phyloP scores from a whole-genome alignment of 2,888 invertebrate genomes.

The Chloromyia formosa region DNA sequence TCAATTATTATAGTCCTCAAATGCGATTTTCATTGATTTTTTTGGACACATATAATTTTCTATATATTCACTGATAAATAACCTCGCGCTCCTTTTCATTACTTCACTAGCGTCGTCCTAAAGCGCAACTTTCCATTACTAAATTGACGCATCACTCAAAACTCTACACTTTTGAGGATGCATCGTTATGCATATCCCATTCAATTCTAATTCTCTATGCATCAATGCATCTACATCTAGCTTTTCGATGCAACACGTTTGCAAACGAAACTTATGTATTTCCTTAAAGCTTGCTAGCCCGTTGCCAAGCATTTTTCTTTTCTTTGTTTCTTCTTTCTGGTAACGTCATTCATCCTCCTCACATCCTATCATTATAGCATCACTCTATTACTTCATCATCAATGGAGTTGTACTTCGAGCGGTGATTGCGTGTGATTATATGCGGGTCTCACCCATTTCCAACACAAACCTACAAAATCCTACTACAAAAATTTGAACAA shows the following conservation, averaged over 20 bases:
- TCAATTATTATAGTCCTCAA: too few relatives aligned
- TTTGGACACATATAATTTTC: too few relatives aligned
- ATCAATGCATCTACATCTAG: background rate
- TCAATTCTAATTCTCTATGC: slow-evolving; percentile 35
- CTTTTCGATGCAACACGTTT: background rate
- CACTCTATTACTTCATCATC: slow-evolving; percentile 34
- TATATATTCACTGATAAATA: background rate
- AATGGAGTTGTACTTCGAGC: background rate
- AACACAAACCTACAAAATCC: too few relatives aligned
- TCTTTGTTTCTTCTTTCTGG: slow-evolving; percentile 9
- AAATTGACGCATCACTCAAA: background rate
- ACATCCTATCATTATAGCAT: slow-evolving; percentile 31
- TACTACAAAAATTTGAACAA: too few relatives aligned
- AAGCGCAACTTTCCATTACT: background rate
- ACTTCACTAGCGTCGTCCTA: too few relatives aligned
- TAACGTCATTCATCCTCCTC: slow-evolving; percentile 17
- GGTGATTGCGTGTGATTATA: background rate
- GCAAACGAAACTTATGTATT: background rate
- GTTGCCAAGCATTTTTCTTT: background rate
- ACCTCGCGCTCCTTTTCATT: background rate
- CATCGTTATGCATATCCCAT: background rate
- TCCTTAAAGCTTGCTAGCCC: background rate
- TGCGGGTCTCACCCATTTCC: too few relatives aligned
- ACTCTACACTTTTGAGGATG: background rate
- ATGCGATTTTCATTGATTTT: too few relatives aligned